Percentiles rank a stretch among this genome's conserved stretches.
phyloP scores from a whole-genome alignment of 2,113 vertebrate genomes.

The Butastur rufipennis region DNA sequence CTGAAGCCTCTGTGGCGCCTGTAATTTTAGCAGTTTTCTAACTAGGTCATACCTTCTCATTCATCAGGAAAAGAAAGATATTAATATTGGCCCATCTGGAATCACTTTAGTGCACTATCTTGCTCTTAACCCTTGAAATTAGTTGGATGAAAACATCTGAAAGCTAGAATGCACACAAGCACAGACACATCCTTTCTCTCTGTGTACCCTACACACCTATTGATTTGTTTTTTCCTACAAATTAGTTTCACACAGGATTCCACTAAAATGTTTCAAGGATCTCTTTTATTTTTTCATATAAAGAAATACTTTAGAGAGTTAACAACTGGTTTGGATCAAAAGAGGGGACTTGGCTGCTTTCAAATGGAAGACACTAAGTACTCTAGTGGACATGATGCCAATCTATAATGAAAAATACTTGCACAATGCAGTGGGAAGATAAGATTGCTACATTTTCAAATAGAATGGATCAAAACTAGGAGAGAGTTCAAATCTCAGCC shows the following conservation, averaged over 20 bases:
- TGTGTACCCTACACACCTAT: not conserved
- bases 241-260: not conserved
- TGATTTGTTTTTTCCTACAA: constrained; percentile 12
- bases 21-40: constrained; percentile 86
- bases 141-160: constrained; percentile 17
- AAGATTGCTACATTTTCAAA: constrained; percentile 41
- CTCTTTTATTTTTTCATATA: not conserved
- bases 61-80: constrained; percentile 93
- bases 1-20: constrained; percentile 87
- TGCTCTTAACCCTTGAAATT: constrained; percentile 81
- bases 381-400: constrained; percentile 17
- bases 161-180: constrained; percentile 5
- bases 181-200: not conserved
- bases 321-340: constrained; percentile 40
- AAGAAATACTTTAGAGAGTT: not conserved
- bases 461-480: constrained; percentile 22
- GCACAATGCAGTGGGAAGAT: constrained; percentile 25
- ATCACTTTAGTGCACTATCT: constrained; percentile 92
- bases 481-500: constrained; percentile 20
- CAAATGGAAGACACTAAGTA: constrained; percentile 26
- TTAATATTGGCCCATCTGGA: constrained; percentile 97
- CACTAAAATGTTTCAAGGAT: not conserved
- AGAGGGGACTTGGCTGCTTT: not conserved
- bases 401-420: constrained; percentile 57
- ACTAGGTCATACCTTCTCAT: constrained; percentile 90